phyloP scores from a whole-genome alignment of 2,888 invertebrate genomes.

The Athalia cordata region DNA sequence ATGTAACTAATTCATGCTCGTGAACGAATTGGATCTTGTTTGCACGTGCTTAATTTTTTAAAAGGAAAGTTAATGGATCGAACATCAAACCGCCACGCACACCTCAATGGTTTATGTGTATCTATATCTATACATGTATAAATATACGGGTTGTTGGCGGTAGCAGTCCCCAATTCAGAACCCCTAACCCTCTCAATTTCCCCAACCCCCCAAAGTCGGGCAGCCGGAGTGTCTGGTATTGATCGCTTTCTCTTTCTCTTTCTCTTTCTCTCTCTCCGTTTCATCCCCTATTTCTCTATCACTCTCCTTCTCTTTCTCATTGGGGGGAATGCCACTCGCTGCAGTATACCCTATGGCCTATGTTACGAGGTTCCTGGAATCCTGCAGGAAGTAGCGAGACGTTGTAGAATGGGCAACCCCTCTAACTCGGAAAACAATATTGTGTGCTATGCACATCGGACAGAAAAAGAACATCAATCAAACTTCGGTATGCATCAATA shows the following conservation, averaged over 20 bases:
- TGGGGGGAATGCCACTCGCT: background rate
- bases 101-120: background rate
- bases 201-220: slow-evolving; percentile 46
- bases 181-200: slow-evolving; percentile 46
- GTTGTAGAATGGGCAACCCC: background rate
- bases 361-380: slow-evolving; percentile 26
- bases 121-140: background rate
- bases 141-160: background rate
- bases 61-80: slow-evolving; percentile 29
- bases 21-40: slow-evolving; percentile 18
- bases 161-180: slow-evolving; percentile 11
- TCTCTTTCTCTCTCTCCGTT: slow-evolving; percentile 48
- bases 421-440: background rate
- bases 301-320: slow-evolving; percentile 6
- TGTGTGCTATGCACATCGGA: background rate
- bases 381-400: background rate
- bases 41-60: slow-evolving; percentile 18
- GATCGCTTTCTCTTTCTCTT: slow-evolving; percentile 56
- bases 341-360: background rate
- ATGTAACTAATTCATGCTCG: background rate
- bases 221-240: slow-evolving; percentile 65
- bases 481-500: too few relatives aligned
- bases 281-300: slow-evolving; percentile 20
- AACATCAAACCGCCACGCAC: slow-evolving; percentile 14
- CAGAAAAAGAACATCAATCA: background rate